These are phyloP conservation scores for Entomobrya proxima DNA, from an alignment of 2,888 invertebrate genomes.

Conservation along the genomic window DNA sequence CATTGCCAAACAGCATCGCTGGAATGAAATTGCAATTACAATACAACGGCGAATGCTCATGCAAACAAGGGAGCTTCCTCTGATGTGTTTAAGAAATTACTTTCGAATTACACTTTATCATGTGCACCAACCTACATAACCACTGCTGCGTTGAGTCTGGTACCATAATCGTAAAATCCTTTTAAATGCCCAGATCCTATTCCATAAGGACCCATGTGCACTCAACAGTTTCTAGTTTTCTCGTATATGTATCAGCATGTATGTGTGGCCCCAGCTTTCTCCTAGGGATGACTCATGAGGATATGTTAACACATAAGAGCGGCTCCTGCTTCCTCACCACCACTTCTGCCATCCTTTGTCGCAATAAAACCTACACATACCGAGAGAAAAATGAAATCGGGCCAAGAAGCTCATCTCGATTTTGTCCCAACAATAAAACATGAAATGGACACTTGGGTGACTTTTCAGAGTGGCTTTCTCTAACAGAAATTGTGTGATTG, in stretches of 20 bases:
- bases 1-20: neutral
- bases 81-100: neutral
- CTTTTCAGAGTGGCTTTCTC: constrained; percentile 9
- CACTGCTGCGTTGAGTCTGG: neutral
- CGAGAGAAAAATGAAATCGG: constrained; percentile 32
- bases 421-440: constrained; percentile 50
- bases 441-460: constrained; percentile 56
- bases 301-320: neutral
- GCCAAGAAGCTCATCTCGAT: constrained; percentile 36
- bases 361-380: neutral
- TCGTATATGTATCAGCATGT: neutral
- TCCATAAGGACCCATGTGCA: neutral
- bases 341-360: neutral
- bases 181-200: neutral
- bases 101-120: too few species aligned
- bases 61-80: neutral
- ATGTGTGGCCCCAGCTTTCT: neutral
- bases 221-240: neutral
- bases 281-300: too few species aligned
- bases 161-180: neutral
- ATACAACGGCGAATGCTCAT: neutral
- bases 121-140: neutral
- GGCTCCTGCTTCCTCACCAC: neutral
- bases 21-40: neutral
- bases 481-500: neutral